Percentiles rank a stretch among this genome's conserved stretches.
phyloP scores from a whole-genome alignment of 2,797 vertebrate species.

The Acrossocheilus wenchowensis region DNA sequence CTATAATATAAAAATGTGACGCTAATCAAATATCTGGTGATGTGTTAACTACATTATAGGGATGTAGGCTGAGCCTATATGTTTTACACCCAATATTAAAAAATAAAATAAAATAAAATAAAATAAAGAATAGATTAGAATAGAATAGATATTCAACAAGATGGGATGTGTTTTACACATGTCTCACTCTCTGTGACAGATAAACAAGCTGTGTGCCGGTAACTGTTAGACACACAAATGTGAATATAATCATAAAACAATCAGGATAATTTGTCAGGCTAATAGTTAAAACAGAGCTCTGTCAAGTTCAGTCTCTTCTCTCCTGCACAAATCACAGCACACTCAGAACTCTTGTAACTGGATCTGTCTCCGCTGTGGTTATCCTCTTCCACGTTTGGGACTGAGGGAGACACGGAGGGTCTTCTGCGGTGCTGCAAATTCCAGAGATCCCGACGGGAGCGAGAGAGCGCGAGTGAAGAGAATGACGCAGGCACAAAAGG shows the following conservation, averaged over 20 bases:
- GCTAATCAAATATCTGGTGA: not conserved
- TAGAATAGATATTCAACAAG: not conserved
- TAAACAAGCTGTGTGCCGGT: not conserved
- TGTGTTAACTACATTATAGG: not conserved
- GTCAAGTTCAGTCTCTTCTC: slow-evolving; percentile 68
- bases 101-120: not conserved
- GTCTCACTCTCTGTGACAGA: not conserved
- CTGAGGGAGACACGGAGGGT: slow-evolving; percentile 5
- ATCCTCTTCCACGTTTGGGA: slow-evolving; percentile 13
- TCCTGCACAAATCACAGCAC: slow-evolving; percentile 21
- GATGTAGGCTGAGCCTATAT: not conserved
- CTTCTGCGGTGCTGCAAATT: slow-evolving; percentile 10
- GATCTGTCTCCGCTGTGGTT: slow-evolving; percentile 7
- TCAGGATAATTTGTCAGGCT: not conserved
- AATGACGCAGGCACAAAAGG: slow-evolving; percentile 35
- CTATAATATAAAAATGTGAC: not conserved
- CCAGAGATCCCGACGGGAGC: slow-evolving; percentile 17
- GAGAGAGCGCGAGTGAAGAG: slow-evolving; percentile 2
- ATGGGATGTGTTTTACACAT: not conserved
- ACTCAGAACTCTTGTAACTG: slow-evolving; percentile 33
- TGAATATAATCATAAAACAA: not conserved
- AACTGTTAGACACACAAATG: not conserved
- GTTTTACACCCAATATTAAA: not conserved
- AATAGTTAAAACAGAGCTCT: slow-evolving; percentile 16
- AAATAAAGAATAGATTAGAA: not conserved